phyloP scores from a whole-genome alignment of 2,113 vertebrate species.

The Poeciliopsis prolifica region DNA sequence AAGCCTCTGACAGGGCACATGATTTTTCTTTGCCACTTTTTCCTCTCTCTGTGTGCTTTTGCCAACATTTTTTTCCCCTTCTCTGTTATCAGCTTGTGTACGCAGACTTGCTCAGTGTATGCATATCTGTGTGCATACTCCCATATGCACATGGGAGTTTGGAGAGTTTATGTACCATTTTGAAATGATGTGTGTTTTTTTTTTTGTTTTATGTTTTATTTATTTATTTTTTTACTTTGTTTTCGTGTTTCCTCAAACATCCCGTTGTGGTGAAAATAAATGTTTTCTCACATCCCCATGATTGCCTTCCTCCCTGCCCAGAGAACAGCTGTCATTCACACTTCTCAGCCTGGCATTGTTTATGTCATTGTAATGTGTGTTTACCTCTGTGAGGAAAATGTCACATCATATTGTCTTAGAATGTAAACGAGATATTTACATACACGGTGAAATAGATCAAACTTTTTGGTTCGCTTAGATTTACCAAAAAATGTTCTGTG shows the following conservation, averaged over 20 bases:
- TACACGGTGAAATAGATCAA: background rate
- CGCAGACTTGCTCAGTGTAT: slow-evolving; percentile 22
- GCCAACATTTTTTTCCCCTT: background rate
- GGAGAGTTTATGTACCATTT: slow-evolving; percentile 39
- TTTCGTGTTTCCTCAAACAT: slow-evolving; percentile 57
- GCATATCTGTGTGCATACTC: background rate
- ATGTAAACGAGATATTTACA: slow-evolving; percentile 27
- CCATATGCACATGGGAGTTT: slow-evolving; percentile 19
- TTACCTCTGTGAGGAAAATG: slow-evolving; percentile 12
- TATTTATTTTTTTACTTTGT: slow-evolving; percentile 7
- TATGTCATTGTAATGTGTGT: slow-evolving; percentile 10
- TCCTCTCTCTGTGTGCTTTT: background rate
- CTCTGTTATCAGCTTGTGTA: slow-evolving; percentile 14
- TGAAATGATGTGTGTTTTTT: slow-evolving; percentile 28
- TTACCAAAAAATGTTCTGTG: too few species aligned
- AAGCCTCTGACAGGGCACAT: background rate
- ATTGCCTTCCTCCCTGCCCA: slow-evolving; percentile 37
- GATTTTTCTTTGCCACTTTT: slow-evolving; percentile 4
- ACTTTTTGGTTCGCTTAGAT: background rate
- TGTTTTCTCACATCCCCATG: slow-evolving; percentile 47
- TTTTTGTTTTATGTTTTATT: slow-evolving; percentile 37
- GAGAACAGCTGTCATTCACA: slow-evolving; percentile 59
- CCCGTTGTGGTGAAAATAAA: slow-evolving; percentile 66
- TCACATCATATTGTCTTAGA: slow-evolving; percentile 10
- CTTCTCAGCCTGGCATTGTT: slow-evolving; percentile 32